These are phyloP conservation scores for Dipodomys merriami DNA, from an alignment of 2,113 vertebrate genomes.

Conservation along the genomic window DNA sequence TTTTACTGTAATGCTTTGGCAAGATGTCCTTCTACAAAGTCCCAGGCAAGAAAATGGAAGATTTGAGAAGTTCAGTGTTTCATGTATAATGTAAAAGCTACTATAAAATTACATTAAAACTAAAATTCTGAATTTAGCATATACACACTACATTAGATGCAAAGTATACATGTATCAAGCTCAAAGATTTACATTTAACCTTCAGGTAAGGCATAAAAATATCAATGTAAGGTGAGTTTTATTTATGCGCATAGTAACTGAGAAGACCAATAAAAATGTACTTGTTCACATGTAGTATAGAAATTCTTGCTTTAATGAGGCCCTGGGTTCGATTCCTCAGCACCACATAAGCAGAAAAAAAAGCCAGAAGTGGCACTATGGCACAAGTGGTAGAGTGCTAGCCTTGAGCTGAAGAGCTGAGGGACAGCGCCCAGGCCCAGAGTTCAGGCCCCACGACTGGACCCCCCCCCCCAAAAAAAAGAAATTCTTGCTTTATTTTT, in stretches of 20 bases:
- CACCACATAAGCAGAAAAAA: too few relatives aligned
- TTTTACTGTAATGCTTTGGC: not conserved
- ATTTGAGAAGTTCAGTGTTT: slow-evolving; percentile 18
- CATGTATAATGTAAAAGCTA: slow-evolving; percentile 21
- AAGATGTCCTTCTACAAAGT: slow-evolving; percentile 57
- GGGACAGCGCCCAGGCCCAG: too few relatives aligned
- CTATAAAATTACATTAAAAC: slow-evolving; percentile 3
- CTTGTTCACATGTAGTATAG: slow-evolving; percentile 9
- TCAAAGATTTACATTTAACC: slow-evolving; percentile 55
- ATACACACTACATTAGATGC: not conserved
- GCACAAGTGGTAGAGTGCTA: too few relatives aligned
- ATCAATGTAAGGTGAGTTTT: slow-evolving; percentile 38
- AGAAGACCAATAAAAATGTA: slow-evolving; percentile 18
- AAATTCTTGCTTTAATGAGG: not conserved
- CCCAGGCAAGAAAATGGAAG: not conserved
- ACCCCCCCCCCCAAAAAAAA: too few relatives aligned
- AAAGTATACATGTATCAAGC: not conserved
- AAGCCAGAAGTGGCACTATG: too few relatives aligned
- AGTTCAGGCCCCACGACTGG: too few relatives aligned
- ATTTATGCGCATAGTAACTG: not conserved
- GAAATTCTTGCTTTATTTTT: not conserved
- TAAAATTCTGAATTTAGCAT: slow-evolving; percentile 43
- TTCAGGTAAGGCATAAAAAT: slow-evolving; percentile 49
- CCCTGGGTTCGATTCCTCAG: too few relatives aligned
- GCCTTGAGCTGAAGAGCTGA: too few relatives aligned